These are phyloP conservation scores for Drosophila watanabei DNA, from an alignment of 1,140 invertebrate species.

Conservation along the genomic window DNA sequence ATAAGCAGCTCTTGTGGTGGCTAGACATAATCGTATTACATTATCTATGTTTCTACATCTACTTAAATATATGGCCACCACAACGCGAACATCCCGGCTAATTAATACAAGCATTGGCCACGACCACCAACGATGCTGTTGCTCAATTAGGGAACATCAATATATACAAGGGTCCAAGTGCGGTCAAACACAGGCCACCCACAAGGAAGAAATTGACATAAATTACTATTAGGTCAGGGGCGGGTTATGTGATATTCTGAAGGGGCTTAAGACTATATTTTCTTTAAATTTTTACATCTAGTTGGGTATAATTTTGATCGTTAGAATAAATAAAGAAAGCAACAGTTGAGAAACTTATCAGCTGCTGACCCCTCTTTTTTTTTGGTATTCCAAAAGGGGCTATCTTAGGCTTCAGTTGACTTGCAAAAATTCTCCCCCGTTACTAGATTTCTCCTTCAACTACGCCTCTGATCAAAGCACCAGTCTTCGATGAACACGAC, in stretches of 20 bases:
- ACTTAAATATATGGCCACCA: slow-evolving; percentile 5
- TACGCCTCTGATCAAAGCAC: slow-evolving; percentile 25
- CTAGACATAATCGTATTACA: slow-evolving; percentile 27
- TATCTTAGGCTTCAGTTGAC: not conserved
- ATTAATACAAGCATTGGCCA: slow-evolving; percentile 53
- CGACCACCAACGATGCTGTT: slow-evolving; percentile 59
- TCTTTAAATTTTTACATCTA: not conserved
- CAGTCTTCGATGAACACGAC: slow-evolving; percentile 2
- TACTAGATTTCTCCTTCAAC: not conserved
- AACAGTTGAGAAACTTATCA: not conserved
- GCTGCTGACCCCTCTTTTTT: too few species aligned
- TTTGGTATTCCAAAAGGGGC: not conserved
- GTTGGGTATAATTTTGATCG: not conserved
- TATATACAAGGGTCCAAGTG: slow-evolving; percentile 39
- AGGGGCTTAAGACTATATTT: not conserved
- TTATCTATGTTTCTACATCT: slow-evolving; percentile 3
- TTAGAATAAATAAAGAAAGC: not conserved
- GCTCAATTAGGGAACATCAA: slow-evolving; percentile 73
- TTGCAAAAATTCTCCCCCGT: not conserved
- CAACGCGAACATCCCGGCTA: slow-evolving; percentile 29
- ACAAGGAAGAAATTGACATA: slow-evolving; percentile 66
- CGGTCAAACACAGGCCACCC: slow-evolving; percentile 34
- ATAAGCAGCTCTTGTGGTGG: slow-evolving; percentile 19
- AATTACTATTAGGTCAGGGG: slow-evolving; percentile 58
- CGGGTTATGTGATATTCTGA: not conserved